A percentile compares a stretch with the other conserved stretches of the same genome.
These are phyloP conservation scores for Orchestia grillus DNA, from an alignment of 1,140 invertebrate species.

Conservation along the genomic window DNA sequence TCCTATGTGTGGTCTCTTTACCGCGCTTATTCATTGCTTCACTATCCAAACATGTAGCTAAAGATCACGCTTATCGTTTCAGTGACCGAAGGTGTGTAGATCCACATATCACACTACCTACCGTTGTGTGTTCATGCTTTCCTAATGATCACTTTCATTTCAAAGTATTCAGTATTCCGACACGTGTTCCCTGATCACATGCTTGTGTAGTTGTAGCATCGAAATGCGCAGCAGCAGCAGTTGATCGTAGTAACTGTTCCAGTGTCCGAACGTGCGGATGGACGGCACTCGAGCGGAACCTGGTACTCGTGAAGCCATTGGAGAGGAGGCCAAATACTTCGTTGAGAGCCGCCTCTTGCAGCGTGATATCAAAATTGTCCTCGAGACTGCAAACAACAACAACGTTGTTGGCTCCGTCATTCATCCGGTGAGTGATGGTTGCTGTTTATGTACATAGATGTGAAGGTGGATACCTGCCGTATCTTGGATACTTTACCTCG, in stretches of 20 bases:
- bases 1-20: no score
- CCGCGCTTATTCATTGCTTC: no score
- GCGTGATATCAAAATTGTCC: constrained; percentile 90
- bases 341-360: constrained; percentile 93
- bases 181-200: neutral
- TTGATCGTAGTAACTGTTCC: constrained; percentile 62
- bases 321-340: constrained; percentile 89
- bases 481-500: no score
- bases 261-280: constrained; percentile 83
- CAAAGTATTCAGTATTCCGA: no score
- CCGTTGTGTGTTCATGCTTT: no score
- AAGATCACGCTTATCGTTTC: no score
- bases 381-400: constrained; percentile 89
- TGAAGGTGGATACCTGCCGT: no score
- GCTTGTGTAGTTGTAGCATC: neutral
- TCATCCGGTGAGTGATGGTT: constrained; percentile 80
- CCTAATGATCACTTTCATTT: no score
- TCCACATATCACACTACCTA: no score
- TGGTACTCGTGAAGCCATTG: constrained; percentile 76
- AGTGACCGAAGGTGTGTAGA: no score
- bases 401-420: constrained; percentile 93
- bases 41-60: no score
- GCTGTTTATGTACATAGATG: no score
- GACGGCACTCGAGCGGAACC: constrained; percentile 78
- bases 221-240: neutral